phyloP scores from a whole-genome alignment of 2,888 invertebrate species.

The Tuberolachnus salignus region DNA sequence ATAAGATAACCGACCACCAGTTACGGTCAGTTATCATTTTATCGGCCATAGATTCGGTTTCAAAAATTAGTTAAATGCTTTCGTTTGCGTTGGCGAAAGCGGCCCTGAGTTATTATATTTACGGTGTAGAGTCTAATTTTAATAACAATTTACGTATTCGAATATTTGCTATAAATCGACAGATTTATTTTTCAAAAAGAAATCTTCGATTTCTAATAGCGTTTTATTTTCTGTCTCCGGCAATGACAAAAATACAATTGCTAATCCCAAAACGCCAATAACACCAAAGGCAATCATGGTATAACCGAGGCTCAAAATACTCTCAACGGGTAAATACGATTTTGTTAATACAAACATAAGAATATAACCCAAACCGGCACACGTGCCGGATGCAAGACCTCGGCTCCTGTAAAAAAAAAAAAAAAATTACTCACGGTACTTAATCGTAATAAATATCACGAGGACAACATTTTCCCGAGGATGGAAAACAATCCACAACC shows the following conservation, averaged over 20 bases:
- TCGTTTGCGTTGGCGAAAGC: no score
- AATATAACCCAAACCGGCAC: not conserved
- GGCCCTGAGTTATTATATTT: no score
- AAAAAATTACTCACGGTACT: not conserved
- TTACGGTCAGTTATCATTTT: no score
- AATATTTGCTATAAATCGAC: no score
- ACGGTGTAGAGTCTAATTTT: no score
- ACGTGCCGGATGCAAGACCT: slow-evolving; percentile 30
- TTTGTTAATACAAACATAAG: slow-evolving; percentile 10
- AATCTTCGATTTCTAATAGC: slow-evolving; percentile 34
- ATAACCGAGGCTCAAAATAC: not conserved
- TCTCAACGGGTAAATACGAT: not conserved
- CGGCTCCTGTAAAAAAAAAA: slow-evolving; percentile 17
- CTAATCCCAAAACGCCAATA: slow-evolving; percentile 1
- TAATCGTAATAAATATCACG: no score
- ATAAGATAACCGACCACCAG: no score
- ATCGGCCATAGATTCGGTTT: no score
- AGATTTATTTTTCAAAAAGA: not conserved
- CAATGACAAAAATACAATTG: slow-evolving; percentile 26
- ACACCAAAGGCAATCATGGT: slow-evolving; percentile 20
- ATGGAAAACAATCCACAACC: not conserved
- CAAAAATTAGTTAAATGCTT: no score
- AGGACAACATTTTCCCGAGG: not conserved
- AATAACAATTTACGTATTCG: no score
- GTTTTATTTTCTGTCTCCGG: slow-evolving; percentile 49